Conservation (phyloP, 2,888 invertebrate species). For the Lagria hirta region DNA sequence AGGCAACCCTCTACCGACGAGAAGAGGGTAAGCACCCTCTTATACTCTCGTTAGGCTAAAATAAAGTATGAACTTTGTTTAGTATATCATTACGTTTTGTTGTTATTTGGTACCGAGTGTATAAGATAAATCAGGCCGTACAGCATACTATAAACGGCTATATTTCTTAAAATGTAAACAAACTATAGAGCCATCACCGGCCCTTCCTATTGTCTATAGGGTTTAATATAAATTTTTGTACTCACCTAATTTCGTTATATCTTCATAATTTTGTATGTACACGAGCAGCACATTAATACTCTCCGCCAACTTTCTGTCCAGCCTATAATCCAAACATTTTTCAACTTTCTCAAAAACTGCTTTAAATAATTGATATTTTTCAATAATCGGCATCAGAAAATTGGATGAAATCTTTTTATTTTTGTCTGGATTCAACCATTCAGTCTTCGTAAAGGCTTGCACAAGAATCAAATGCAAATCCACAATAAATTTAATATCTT, state of each 20-base stretch:
- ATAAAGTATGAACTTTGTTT: no score
- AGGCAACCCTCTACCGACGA: no score
- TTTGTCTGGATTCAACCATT: conserved; percentile 61
- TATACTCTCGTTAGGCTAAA: no score
- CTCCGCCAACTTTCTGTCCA: conserved; percentile 59
- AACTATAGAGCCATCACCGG: no score
- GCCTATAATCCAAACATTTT: conserved; percentile 57
- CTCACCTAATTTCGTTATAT: conserved; percentile 40
- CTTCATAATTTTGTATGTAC: conserved; percentile 57
- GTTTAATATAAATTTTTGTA: no score
- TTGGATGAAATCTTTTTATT: conserved; percentile 42
- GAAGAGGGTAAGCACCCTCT: no score
- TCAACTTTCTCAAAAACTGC: conserved; percentile 58
- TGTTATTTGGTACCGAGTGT: no score
- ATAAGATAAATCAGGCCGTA: no score
- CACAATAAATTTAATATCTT: conserved; percentile 63
- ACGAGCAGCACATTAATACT: conserved; percentile 63
- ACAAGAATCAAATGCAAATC: conserved; percentile 64
- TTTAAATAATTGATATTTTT: conserved; percentile 63
- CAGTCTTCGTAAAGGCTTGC: conserved; percentile 59
- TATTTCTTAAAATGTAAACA: no score
- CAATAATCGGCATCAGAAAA: conserved; percentile 59
- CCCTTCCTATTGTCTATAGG: no score
- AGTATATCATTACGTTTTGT: no score
- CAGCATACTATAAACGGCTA: no score